Base-by-base conservation (phyloP, 2,888 invertebrate species). In the Ennomos fuscantarius region DNA sequence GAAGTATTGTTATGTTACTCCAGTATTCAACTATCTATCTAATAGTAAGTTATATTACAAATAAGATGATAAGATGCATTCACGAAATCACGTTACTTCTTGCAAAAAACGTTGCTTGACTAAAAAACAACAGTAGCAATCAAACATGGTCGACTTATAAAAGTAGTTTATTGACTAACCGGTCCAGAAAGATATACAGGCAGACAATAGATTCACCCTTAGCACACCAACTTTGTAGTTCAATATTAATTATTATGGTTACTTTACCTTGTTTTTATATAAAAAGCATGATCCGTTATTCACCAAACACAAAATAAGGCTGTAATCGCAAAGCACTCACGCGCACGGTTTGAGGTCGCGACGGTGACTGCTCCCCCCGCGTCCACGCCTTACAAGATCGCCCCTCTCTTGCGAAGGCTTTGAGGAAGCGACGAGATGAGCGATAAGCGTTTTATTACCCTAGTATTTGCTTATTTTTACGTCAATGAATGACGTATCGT, bases 131-230 rank as follows among this genome's bases (percentile, higher is more conserved):
- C 60, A 62, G 57, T 47, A 55, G 54, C 55, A 56, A 56, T 63
- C 65, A 60, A 65, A 63, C 46, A 61, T 65, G 61, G 65, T 55
- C 47, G 57, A 52, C 60, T 57, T 46, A 48, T 60, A 60, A 62
- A 59, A 62, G 57, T 48, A 50, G 57, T 51, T 61, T 62, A 66
- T 62, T 60, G 58, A 53, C 52, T 42, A 68, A 70, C 70, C 68
- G 68, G 69, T 68, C 61, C 34, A 13, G 55, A 52, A 37, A 60
- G 58, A 34, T n/a, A 15, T 10, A 31, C 12, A 39, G 39, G 47
- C 37, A 37, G 44, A 49, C 8, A 59, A 35, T 1, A 35, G 15
- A 34, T n/a, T 15, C 40, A 9, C 1, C 5, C 24, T 6, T 34
- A 15, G 10, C 11, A 15, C 47, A 39, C 13, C 33, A 32, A 40